Base-by-base conservation (phyloP, 2,113 vertebrate species). In the Brachyhypopomus occidentalis region DNA sequence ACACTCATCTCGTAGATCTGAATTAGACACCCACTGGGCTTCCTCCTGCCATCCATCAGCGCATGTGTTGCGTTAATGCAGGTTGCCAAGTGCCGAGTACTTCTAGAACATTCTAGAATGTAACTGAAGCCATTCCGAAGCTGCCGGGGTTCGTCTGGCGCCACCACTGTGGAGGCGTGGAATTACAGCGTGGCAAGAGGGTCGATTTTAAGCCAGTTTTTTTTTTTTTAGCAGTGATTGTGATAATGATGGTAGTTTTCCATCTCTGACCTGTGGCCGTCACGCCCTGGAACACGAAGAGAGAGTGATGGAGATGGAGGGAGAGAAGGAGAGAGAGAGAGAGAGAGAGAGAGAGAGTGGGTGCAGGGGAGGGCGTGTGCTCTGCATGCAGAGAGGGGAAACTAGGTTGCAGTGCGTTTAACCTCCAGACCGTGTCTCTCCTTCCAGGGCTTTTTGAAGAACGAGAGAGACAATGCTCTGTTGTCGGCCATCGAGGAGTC, bases 401-500 rank as follows among this genome's bases (percentile, higher is more conserved):
- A 78, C 64, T 82, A 86, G 86, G 83, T 83, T 86, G 84, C 77
- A 62, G 80, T 62, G 25, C 58, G 27, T 78, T 67, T 88, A 56
- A 84, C 67, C 76, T 77, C 77, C 76, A 77, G 58, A 72, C 36
- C 66, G 56, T 85, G 63, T 22, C 86, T 84, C 66, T 66, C 87
- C 85, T 87, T 88, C 8, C 90, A 99, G 97, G 97, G 97, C 79
- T 99, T 99, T 93, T 87, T 98, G 84, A 99, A 99, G 90, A 99
- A 99, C 88, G 97, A 99, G 89, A 95, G 97, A 87, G 98, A 99
- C 88, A 99, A 99, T 94, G 96, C 96, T 34, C 90, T 99, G 84
- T 91, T 99, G 76, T 97, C 97, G 9, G 97, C 96, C 87, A 99
- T 98, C 62, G 97, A 99, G 86, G 97, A 99, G 88, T 99, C 96